Percentiles rank a stretch among this genome's conserved stretches.
Conservation (phyloP, 2,888 invertebrate genomes). For the Lamproptera curius region DNA sequence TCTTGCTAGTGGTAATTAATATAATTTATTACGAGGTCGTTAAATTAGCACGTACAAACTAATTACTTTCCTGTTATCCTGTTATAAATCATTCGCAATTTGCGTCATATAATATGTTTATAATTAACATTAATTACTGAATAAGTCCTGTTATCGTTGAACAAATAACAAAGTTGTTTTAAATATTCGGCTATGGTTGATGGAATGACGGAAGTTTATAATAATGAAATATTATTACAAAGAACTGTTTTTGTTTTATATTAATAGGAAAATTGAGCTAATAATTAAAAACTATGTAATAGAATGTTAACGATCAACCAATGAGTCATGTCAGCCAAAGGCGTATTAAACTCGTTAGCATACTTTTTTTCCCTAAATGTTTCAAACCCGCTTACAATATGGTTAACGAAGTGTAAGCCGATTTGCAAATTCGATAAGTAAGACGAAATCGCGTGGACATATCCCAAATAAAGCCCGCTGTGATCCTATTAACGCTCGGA, state of each 20-base stretch:
- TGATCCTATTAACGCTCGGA: conserved; percentile 76
- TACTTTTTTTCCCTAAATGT: conserved; percentile 21
- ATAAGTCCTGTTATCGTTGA: too few relatives aligned
- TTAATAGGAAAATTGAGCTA: too few relatives aligned
- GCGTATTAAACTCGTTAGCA: conserved; percentile 4
- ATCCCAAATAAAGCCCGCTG: conserved; percentile 71
- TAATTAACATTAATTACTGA: background rate
- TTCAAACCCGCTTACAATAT: conserved; percentile 35
- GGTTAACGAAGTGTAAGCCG: conserved; percentile 73
- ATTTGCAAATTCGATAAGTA: conserved; percentile 76
- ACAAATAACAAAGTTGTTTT: too few relatives aligned
- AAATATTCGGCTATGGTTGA: too few relatives aligned
- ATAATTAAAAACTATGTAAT: too few relatives aligned
- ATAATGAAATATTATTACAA: too few relatives aligned
- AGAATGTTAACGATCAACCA: too few relatives aligned
- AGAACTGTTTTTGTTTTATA: too few relatives aligned
- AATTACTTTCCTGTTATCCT: background rate
- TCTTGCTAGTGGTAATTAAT: background rate
- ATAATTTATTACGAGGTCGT: background rate
- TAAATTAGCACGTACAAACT: background rate
- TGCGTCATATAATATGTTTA: background rate
- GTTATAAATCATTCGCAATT: background rate
- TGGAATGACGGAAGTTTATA: too few relatives aligned
- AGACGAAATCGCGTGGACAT: conserved; percentile 72
- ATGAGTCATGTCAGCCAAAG: too few relatives aligned